Evolutionary conservation across 2,888 invertebrate genomes (phyloP), one percentile per base, ranked within the genome.

Genomic region (Drosophila neotestacea): DNA sequence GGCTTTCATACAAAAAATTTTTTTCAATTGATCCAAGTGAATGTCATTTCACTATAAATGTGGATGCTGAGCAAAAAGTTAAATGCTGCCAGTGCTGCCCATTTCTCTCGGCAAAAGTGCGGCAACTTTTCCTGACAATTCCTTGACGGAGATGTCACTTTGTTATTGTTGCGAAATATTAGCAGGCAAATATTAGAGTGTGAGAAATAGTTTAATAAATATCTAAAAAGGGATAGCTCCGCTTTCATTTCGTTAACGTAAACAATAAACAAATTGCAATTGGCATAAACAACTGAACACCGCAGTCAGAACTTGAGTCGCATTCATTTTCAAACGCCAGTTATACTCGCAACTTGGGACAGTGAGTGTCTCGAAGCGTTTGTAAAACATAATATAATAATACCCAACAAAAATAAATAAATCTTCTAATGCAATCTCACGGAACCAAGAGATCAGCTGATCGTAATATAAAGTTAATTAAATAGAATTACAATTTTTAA

Each of bases 71-170:
- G 2, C 44, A 44, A 6, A 51, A 56, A 28, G 48, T 48, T 27
- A 7, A 9, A n/a, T 11, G 9, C 13, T 22, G 64, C 58, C 72
- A 59, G 65, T 71, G 71, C 65, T 71, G 59, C 71, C 71, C 54
- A 65, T 64, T 6, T 44, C 11, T 16, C 6, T n/a, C 6, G 1
- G 6, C 27, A 1, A 22, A 13, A n/a, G 11, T 16, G 30, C 34
- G 34, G 41, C 22, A 42, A 13, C 41, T 42, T 41, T 54, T 41
- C 2, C 0, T 11, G 22, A 10, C 16, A 10, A 11, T n/a, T 44
- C 34, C 6, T 30, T 30, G 41, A 50, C 7, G 27, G 10, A 34
- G 10, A 28, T 32, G 34, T 46, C 55, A 51, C n/a, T 27, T 47
- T 54, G 30, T 38, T 62, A 27, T 55, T 46, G 10, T 16, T 11